Evolutionary conservation across 2,113 vertebrate species (phyloP), one percentile per base, ranked within the genome.

Genomic region (Podarcis raffonei): DNA sequence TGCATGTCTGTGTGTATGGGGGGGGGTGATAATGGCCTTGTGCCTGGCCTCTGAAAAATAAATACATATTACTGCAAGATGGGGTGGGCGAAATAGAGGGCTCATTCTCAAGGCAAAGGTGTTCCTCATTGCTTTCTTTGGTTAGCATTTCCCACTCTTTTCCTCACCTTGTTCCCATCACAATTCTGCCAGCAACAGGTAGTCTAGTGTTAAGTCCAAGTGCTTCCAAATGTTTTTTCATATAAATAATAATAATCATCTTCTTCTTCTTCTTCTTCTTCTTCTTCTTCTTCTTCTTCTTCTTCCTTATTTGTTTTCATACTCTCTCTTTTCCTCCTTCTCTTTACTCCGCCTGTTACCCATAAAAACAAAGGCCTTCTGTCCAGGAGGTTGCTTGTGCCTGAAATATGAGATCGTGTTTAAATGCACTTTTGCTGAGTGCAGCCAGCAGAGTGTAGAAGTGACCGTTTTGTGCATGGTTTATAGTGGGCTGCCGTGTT

Each of bases 361-460:
- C 37, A 37, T 2, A 37, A 37, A 3, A 37, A 37, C 37, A 37
- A 37, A 37, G 37, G 37, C 37, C 37, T 37, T 37, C 37, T 37
- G 37, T 37, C 37, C 37, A 37, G 37, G 37, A 37, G 37, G 37
- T 37, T 37, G 93, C 93, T 90, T 96, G 94, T 90, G 91, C 93
- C 94, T 96, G 94, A 92, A 96, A 97, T 95, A 94, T 91, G 96
- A 97, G 93, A 94, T 96, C 95, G 92, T 93, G 93, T 96, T 93
- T 97, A 94, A 97, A 94, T 95, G 90, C 94, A 48, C 93, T 96
- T 96, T 92, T 91, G 92, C 94, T 95, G 93, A 96, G 93, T 85
- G 94, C 97, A 98, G 96, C 94, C 97, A 93, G 83, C 93, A 62
- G 57, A 76, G 37, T 42, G 90, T 97, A 98, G 96, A 97, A 97